Conservation (phyloP, 2,797 vertebrate species). For the Chloroceryle amazona region DNA sequence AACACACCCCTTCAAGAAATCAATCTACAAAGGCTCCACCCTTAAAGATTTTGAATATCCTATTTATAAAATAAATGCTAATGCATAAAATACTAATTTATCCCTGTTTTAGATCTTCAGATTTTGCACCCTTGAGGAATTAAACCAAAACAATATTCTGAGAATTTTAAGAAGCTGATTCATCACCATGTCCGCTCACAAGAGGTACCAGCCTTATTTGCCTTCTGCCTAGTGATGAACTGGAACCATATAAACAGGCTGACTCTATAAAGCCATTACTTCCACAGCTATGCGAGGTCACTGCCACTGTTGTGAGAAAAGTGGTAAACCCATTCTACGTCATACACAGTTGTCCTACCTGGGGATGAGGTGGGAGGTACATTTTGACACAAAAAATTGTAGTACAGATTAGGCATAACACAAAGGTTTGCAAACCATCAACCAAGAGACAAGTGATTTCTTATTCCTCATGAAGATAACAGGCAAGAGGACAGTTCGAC, state of each 20-base stretch:
- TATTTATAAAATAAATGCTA: not conserved
- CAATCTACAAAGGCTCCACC: not conserved
- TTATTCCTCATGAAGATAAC: not conserved
- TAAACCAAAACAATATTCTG: not conserved
- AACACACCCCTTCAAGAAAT: not conserved
- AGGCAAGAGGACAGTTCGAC: not conserved
- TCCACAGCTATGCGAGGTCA: not conserved
- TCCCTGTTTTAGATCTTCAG: not conserved
- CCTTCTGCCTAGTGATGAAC: not conserved
- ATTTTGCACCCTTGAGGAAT: not conserved
- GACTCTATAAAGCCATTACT: not conserved
- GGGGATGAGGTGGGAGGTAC: not conserved
- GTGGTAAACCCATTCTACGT: not conserved
- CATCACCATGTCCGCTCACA: not conserved
- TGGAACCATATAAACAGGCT: not conserved
- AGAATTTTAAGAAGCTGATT: conserved; percentile 1
- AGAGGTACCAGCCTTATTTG: not conserved
- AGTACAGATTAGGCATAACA: not conserved
- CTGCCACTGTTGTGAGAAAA: not conserved
- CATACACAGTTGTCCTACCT: not conserved
- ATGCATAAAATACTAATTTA: not conserved
- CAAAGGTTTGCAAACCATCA: not conserved
- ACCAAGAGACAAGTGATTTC: not conserved
- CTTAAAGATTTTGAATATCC: not conserved
- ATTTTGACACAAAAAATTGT: not conserved